These are phyloP conservation scores for Colistium nudipinnis DNA, from an alignment of 2,113 vertebrate genomes.

Conservation along the genomic window DNA sequence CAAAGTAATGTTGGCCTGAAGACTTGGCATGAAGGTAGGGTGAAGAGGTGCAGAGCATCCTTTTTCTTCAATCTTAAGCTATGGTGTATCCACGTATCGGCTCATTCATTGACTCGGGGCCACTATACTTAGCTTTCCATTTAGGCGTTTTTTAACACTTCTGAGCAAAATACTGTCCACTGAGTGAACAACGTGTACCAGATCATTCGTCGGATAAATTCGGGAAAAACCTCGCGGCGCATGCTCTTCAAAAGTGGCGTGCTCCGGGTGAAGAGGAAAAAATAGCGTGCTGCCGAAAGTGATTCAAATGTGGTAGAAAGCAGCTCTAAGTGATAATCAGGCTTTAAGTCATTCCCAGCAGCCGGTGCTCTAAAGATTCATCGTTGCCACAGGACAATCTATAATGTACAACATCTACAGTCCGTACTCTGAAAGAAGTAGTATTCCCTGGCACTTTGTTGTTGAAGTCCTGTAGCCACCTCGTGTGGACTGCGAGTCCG, in stretches of 20 bases:
- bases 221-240: neutral
- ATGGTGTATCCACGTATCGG: too few species aligned
- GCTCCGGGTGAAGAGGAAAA: neutral
- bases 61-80: too few species aligned
- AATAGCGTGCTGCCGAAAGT: neutral
- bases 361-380: neutral
- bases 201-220: neutral
- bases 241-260: neutral
- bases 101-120: too few species aligned
- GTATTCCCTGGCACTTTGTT: neutral
- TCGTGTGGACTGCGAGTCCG: neutral
- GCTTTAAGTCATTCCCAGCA: neutral
- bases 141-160: too few species aligned
- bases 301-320: neutral
- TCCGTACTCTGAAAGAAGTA: neutral
- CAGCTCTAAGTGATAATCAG: neutral
- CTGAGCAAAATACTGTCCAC: neutral
- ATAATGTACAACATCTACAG: neutral
- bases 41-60: neutral
- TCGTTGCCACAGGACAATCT: neutral
- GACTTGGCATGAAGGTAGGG: neutral
- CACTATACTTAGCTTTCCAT: too few species aligned
- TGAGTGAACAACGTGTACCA: neutral
- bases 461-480: neutral
- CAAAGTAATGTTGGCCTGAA: constrained; percentile 8